phyloP scores from a whole-genome alignment of 2,888 invertebrate species.

The Bugulina stolonifera region DNA sequence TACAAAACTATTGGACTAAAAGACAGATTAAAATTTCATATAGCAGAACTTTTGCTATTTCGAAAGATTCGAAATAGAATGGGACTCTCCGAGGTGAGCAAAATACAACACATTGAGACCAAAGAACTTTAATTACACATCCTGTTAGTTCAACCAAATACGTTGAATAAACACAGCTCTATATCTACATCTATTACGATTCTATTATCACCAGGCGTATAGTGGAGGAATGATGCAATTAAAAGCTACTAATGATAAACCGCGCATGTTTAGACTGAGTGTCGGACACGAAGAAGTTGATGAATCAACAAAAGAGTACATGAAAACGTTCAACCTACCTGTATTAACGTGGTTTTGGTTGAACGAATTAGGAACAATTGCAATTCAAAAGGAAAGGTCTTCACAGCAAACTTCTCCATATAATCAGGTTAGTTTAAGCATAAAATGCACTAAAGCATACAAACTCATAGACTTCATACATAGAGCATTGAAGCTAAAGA shows the following conservation, averaged over 20 bases:
- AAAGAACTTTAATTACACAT: no score
- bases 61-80: neutral
- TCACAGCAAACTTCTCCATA: neutral
- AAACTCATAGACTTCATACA: no score
- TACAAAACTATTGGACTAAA: neutral
- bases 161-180: no score
- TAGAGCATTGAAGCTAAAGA: no score
- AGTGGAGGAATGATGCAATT: neutral
- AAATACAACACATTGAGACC: no score
- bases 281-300: neutral
- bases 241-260: neutral
- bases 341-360: slow-evolving; percentile 7
- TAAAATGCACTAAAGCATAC: no score
- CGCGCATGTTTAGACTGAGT: slow-evolving; percentile 1
- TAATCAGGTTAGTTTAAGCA: no score
- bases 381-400: neutral
- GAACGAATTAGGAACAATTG: neutral
- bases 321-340: neutral
- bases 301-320: neutral
- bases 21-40: neutral
- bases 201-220: no score
- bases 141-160: no score
- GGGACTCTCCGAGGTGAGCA: neutral
- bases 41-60: slow-evolving; percentile 8
- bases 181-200: no score